Percentiles rank a stretch among this genome's conserved stretches.
phyloP scores from a whole-genome alignment of 2,113 vertebrate genomes.

The Chloroceryle aenea region DNA sequence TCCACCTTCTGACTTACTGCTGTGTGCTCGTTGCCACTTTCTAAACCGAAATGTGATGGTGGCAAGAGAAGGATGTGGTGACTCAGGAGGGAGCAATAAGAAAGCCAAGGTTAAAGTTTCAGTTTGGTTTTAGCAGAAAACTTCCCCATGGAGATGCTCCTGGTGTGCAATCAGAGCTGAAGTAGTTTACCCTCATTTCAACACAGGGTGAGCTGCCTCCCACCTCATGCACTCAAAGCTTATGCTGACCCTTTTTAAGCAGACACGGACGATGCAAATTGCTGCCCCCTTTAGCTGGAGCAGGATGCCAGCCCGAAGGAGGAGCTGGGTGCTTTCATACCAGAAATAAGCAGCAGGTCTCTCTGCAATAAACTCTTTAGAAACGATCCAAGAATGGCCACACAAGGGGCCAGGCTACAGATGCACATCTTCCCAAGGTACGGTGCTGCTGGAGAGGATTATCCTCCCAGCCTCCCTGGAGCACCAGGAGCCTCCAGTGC shows the following conservation, averaged over 20 bases:
- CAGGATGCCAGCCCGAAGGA: background rate
- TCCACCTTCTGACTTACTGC: background rate
- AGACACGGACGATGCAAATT: background rate
- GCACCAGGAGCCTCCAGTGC: background rate
- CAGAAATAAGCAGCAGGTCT: background rate
- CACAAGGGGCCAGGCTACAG: background rate
- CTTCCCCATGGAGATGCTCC: background rate
- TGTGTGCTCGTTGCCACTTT: background rate
- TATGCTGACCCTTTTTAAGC: background rate
- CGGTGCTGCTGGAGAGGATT: background rate
- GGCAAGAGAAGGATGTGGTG: slow-evolving; percentile 52
- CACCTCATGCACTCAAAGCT: background rate
- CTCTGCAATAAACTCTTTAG: background rate
- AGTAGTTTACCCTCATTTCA: background rate
- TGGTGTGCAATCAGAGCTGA: background rate
- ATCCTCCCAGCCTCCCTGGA: background rate
- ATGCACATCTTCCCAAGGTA: background rate
- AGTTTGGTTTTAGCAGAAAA: slow-evolving; percentile 8
- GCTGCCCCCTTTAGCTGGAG: background rate
- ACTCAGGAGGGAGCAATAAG: background rate
- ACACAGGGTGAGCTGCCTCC: background rate
- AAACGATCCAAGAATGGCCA: background rate
- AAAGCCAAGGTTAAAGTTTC: slow-evolving; percentile 3
- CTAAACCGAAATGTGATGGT: background rate
- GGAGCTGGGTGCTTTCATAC: background rate